Evolutionary conservation across 2,113 vertebrate genomes (phyloP).

Genomic region (Theristicus caerulescens): DNA sequence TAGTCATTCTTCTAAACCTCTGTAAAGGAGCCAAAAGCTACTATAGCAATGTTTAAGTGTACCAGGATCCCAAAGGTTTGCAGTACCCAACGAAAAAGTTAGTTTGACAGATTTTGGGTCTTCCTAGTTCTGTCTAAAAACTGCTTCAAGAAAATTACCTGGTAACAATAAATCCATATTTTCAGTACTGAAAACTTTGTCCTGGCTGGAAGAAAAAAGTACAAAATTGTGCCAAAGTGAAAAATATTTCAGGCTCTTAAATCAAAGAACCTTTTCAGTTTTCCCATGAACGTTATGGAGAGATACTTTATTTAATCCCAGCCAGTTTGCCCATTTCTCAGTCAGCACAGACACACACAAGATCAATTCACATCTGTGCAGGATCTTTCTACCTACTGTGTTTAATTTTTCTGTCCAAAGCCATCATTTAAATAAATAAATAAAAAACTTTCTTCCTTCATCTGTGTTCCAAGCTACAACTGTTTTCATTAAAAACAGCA

Average conservation of each 20-base stretch:
- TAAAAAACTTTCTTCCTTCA: neutral
- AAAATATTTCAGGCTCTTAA: neutral
- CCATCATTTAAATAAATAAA: conserved; percentile 7
- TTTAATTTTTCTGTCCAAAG: conserved; percentile 21
- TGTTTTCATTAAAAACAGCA: conserved; percentile 1
- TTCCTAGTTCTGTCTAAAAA: neutral
- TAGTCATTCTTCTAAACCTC: neutral
- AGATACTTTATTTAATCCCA: neutral
- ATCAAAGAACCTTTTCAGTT: neutral
- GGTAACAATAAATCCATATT: neutral
- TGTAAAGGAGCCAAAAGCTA: neutral
- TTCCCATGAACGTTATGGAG: neutral
- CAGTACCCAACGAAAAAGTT: neutral
- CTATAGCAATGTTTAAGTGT: neutral
- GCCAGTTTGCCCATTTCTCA: neutral
- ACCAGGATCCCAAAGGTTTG: neutral
- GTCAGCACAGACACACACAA: neutral
- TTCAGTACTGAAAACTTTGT: neutral
- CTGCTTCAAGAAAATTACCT: neutral
- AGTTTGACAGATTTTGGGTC: neutral
- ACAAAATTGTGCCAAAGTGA: neutral
- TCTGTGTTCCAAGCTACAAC: neutral
- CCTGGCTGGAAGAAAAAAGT: neutral
- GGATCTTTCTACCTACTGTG: neutral
- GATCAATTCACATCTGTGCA: conserved; percentile 9